These are phyloP conservation scores for Pachliopta kotzebuea DNA, from an alignment of 2,888 invertebrate species.

Conservation along the genomic window DNA sequence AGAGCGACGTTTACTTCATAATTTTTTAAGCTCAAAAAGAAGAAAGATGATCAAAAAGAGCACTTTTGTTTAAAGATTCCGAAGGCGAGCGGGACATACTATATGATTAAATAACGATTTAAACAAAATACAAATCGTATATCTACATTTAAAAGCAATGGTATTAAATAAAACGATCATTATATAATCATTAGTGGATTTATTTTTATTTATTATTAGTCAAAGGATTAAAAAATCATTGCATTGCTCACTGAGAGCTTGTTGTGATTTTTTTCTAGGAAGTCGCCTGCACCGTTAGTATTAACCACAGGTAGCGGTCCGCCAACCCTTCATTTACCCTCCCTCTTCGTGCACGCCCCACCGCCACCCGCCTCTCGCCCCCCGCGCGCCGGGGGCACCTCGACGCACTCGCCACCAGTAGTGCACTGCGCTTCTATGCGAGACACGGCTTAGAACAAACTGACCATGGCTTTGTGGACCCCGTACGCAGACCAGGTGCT, in stretches of 20 bases:
- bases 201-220: no score
- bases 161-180: no score
- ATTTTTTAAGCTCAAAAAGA: no score
- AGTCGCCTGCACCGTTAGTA: constrained; percentile 36
- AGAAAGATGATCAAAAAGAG: no score
- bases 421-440: constrained; percentile 1
- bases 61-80: constrained; percentile 55
- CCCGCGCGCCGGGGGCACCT: constrained; percentile 13
- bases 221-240: no score
- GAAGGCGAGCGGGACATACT: constrained; percentile 64
- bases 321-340: constrained; percentile 31
- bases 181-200: no score
- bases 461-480: constrained; percentile 63
- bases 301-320: constrained; percentile 36
- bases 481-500: constrained; percentile 62
- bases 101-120: no score
- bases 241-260: no score
- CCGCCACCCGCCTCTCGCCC: constrained; percentile 2
- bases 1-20: no score
- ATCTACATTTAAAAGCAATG: no score
- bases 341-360: constrained; percentile 20
- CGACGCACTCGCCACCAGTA: constrained; percentile 13
- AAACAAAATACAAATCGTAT: no score
- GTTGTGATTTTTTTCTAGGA: constrained; percentile 9
- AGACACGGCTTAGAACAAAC: constrained; percentile 10